Evolutionary conservation across 2,113 vertebrate species (phyloP), one percentile per base, ranked within the genome.

Genomic region (Morone saxatilis): DNA sequence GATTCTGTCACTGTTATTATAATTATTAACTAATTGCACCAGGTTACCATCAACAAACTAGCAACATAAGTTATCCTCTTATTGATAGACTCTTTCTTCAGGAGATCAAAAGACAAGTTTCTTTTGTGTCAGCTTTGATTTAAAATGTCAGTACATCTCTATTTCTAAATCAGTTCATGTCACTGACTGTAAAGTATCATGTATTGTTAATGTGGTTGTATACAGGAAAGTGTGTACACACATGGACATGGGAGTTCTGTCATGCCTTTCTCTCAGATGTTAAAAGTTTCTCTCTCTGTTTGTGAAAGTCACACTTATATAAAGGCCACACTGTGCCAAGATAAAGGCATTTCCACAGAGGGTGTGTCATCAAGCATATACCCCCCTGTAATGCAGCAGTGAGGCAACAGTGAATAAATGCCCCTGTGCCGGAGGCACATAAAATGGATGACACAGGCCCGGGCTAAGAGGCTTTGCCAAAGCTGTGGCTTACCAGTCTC

Each of bases 391-490:
- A 79, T 84, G 72, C 88, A 85, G 78, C 53, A 60, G 48, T 53
- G 56, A 82, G 72, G 84, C 77, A 65, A 54, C 2, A 61, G 71
- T 73, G 86, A 88, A 22, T 82, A 86, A 91, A 90, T 88, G 78
- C 72, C 80, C 60, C 79, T 63, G 77, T 90, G 86, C 81, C 76
- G 62, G 80, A 67, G 85, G 82, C 81, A 88, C 88, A 87, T 79
- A 78, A 84, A 92, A 89, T 85, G 85, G 90, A 90, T 91, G 85
- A 88, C 87, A 89, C 79, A 89, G 84, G 65, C 73, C 84, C 71
- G 73, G 69, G 81, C 86, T 93, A 90, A 94, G 93, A 93, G 84
- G 91, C 89, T 93, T 94, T 93, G 84, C 91, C 93, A 95, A 92
- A 93, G 86, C 93, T 79, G 83, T 88, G 87, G 92, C 85, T 94